phyloP scores from a whole-genome alignment of 2,797 vertebrate genomes.

The Graptemys geographica region DNA sequence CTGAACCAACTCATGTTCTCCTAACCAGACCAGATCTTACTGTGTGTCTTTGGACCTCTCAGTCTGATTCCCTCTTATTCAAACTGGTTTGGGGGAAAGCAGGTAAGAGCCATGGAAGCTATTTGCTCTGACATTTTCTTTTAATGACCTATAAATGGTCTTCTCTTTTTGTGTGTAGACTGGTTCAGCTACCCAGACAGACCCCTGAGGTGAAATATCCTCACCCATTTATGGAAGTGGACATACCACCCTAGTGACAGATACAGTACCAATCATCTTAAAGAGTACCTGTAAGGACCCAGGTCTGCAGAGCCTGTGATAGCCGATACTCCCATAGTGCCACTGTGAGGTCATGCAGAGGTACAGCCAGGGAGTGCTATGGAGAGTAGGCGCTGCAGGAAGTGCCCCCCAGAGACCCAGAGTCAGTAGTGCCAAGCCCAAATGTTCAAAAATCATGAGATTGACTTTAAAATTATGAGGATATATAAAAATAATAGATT shows the following conservation, averaged over 20 bases:
- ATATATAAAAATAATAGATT: too few relatives aligned
- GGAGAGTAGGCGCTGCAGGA: too few relatives aligned
- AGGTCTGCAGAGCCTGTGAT: not conserved
- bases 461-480: too few relatives aligned
- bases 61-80: not conserved
- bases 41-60: not conserved
- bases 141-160: not conserved
- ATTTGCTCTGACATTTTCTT: not conserved
- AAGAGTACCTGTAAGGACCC: too few relatives aligned
- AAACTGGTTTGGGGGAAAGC: not conserved
- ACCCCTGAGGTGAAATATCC: not conserved
- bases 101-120: not conserved
- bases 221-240: not conserved
- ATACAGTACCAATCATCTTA: not conserved
- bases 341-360: not conserved
- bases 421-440: too few relatives aligned
- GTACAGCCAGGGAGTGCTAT: not conserved
- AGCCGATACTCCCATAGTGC: not conserved
- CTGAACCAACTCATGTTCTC: not conserved
- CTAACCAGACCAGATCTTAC: not conserved
- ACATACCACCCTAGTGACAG: not conserved
- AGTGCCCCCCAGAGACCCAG: too few relatives aligned
- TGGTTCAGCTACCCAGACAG: not conserved
- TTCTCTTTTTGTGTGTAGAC: not conserved
- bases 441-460: too few relatives aligned